These are phyloP conservation scores for Pungitius pungitius DNA, from an alignment of 2,113 vertebrate species.

Conservation along the genomic window DNA sequence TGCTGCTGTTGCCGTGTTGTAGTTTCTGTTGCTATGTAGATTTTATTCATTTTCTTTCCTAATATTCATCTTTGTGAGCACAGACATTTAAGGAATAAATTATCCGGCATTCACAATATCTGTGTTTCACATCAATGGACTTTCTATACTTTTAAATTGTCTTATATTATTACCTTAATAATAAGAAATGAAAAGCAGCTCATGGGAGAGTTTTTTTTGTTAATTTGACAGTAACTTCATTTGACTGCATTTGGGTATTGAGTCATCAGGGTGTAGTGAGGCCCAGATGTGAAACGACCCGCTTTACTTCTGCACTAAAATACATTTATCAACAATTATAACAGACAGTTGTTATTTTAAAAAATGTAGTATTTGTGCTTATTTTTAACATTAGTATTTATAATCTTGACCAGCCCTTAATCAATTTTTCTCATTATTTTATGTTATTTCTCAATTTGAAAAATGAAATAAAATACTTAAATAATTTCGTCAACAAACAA, in stretches of 20 bases:
- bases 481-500: background rate
- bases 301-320: conserved; percentile 47
- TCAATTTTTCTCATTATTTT: background rate
- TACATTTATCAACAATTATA: conserved; percentile 12
- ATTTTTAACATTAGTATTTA: conserved; percentile 5
- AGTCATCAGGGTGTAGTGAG: conserved; percentile 15
- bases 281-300: conserved; percentile 33
- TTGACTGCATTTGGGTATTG: conserved; percentile 43
- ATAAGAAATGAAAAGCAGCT: conserved; percentile 13
- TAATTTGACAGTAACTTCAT: conserved; percentile 37
- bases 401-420: background rate
- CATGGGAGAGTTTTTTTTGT: conserved; percentile 23
- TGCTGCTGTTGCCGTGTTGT: conserved; percentile 35
- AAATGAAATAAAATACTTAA: background rate
- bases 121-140: conserved; percentile 41
- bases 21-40: conserved; percentile 42
- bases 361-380: conserved; percentile 2
- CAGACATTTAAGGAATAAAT: conserved; percentile 26
- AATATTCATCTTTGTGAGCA: conserved; percentile 27
- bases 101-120: conserved; percentile 33
- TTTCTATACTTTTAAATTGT: conserved; percentile 43
- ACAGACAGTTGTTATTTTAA: background rate
- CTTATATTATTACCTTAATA: conserved; percentile 20
- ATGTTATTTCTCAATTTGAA: background rate
- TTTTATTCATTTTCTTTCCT: conserved; percentile 1